Base-by-base conservation (phyloP, 1,140 invertebrate genomes). In the Contarinia nasturtii region DNA sequence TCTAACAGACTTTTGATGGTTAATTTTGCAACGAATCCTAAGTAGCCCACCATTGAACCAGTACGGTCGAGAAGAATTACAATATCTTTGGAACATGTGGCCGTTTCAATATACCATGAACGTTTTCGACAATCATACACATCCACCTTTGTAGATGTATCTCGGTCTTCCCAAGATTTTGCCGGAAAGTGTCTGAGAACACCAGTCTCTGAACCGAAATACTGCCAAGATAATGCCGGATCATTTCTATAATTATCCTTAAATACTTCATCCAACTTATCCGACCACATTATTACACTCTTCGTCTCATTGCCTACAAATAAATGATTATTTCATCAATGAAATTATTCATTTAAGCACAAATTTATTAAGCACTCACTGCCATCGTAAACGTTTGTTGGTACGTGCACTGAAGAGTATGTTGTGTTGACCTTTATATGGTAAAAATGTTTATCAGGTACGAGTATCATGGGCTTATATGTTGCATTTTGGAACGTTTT, bases 71-170 rank as follows among this genome's bases (percentile, higher is more conserved):
- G 71, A 19, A 99, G 67, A 50, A 99, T 94, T 18, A 99, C 77
- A 51, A 98, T 80, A 60, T 98, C 93, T 66, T 98, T 98, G 10
- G 92, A 91, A 53, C 90, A 93, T 0, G 92, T 94, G 0, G 94
- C 88, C 1, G 94, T 93, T 66, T 95, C 85, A 50, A 98, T 93
- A 62, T 94, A 98, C 89, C 90, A 94, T 19, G 82, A 83, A 42
- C 83, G 69, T 15, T 82, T 79, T 10, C 90, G 74, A 55, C 86
- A 90, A 57, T 93, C 89, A 57, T 88, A 94, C 1, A 77, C 64
- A 59, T 84, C 81, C 8, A 71, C 68, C 34, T 69, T 53, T 0
- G 65, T 58, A 12, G 70, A 69, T 1, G 63, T 27, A 50, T 45
- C 64, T 52, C 37, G 59, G 57, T 79, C 77, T 71, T 36, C 68